Conservation (phyloP, 2,888 invertebrate genomes). For the Aspidiotus destructor region DNA sequence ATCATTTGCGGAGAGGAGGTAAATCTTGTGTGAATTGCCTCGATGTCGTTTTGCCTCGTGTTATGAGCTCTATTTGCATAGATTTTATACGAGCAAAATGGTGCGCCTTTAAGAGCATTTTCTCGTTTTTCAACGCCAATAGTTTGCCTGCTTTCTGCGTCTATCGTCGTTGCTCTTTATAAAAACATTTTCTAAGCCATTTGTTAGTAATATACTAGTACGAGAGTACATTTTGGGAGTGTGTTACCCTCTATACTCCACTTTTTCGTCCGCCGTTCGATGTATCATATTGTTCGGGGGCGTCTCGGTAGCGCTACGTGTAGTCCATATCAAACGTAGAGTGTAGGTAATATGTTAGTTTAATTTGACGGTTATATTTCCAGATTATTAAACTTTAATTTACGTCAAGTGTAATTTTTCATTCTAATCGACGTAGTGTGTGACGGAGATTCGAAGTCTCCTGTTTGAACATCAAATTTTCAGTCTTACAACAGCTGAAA, state of each 20-base stretch:
- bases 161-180: background rate
- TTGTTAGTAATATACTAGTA: background rate
- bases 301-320: too few relatives aligned
- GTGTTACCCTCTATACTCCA: too few relatives aligned
- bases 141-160: background rate
- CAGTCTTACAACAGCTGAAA: too few relatives aligned
- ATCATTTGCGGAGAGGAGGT: too few relatives aligned
- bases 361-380: background rate
- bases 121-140: constrained; percentile 3
- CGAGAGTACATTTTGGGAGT: too few relatives aligned
- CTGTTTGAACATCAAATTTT: too few relatives aligned
- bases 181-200: background rate
- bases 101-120: background rate
- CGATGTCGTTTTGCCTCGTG: too few relatives aligned
- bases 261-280: too few relatives aligned
- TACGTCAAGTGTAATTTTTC: background rate
- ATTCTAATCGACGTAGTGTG: background rate
- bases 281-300: too few relatives aligned
- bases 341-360: constrained; percentile 2
- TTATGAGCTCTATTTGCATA: too few relatives aligned
- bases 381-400: constrained; percentile 2
- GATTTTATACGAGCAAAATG: background rate
- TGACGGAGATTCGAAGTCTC: too few relatives aligned
- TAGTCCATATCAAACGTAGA: background rate
- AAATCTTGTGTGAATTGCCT: too few relatives aligned